Evolutionary conservation across 2,888 invertebrate species (phyloP), one percentile per base, ranked within the genome.

Genomic region (Agrotis clavis): DNA sequence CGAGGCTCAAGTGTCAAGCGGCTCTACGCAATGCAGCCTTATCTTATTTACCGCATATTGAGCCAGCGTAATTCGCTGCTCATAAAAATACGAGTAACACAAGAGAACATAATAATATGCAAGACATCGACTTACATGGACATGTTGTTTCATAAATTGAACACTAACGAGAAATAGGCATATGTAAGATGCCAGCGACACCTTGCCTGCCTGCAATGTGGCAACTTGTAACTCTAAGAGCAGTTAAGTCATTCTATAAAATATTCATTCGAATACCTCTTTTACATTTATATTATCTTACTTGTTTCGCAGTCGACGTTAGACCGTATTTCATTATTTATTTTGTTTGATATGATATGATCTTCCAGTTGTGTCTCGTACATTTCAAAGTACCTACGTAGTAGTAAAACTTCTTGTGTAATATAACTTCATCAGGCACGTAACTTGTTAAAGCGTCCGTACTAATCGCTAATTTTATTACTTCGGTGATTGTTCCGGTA

Each of bases 1-100:
- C 82, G 78, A 71, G 89, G 92, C 93, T 95, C 93, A 85, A 89
- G 91, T 95, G 92, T 93, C 95, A 94, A 93, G 94, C 92, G 89
- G 93, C 88, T 91, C 89, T 88, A 89, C 87, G 89, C 92, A 92
- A 93, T 92, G 88, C 89, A 91, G 85, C 81, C 88, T 90, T 91
- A 90, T 91, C 90, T 90, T 87, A 83, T 90, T 90, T 91, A 90
- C 90, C 85, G 86, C 86, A 87, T 85, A 87, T 76, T 80, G 77
- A 77, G 71, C 63, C 79, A 76, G 82, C 82, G 82, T 87, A 85
- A 88, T 86, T 88, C 82, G 79, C 81, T 84, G 67, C 82, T 79
- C 69, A 76, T 81, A 79, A 77, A 86, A 80, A 74, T 79, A n/a
- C n/a, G n/a, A n/a, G n/a, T n/a, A 71, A 66, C 35, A 67, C 54